Percentiles rank a stretch among this genome's conserved stretches.
Conservation (phyloP, 2,113 vertebrate species). For the Fregetta grallaria region DNA sequence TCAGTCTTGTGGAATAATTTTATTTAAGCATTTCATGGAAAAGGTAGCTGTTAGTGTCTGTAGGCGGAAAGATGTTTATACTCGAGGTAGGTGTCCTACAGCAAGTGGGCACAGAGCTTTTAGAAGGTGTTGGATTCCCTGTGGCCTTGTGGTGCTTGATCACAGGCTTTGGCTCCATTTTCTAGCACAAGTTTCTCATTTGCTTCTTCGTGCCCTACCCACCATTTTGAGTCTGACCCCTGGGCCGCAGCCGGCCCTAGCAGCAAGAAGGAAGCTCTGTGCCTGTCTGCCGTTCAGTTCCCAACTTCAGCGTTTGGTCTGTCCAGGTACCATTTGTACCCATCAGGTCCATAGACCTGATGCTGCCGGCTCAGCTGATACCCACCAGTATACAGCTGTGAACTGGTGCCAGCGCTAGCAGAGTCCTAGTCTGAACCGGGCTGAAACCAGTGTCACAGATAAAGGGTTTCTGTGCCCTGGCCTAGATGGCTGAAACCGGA, state of each 20-base stretch:
- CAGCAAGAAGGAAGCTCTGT: neutral
- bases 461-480: neutral
- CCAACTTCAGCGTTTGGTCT: neutral
- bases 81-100: neutral
- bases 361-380: neutral
- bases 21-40: neutral
- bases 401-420: neutral
- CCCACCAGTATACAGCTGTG: neutral
- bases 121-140: neutral
- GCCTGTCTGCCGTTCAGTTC: accelerated
- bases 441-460: neutral
- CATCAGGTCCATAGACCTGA: accelerated
- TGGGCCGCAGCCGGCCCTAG: neutral
- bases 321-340: neutral
- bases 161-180: neutral
- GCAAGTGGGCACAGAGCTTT: neutral
- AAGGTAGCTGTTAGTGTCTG: neutral
- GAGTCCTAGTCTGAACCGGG: neutral
- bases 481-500: neutral
- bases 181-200: neutral
- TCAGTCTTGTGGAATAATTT: neutral
- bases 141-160: neutral
- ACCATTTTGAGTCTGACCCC: neutral
- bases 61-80: neutral
- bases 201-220: neutral